phyloP scores from a whole-genome alignment of 2,888 invertebrate species.

The Keiferia lycopersicella region DNA sequence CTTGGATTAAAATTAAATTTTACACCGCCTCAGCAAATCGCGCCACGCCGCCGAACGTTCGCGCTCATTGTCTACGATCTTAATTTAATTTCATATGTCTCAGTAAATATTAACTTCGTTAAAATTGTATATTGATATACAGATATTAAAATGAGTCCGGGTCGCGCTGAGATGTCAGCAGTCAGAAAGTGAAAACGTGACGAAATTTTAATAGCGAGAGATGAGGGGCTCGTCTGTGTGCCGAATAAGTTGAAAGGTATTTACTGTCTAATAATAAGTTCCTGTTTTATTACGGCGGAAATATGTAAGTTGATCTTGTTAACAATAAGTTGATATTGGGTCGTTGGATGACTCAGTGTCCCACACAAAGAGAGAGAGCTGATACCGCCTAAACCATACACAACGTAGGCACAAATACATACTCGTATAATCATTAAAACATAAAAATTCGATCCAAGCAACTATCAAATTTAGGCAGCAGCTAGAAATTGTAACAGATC shows the following conservation, averaged over 20 bases:
- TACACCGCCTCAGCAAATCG: conserved; percentile 67
- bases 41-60: conserved; percentile 46
- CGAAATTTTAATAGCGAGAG: conserved; percentile 21
- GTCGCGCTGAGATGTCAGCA: conserved; percentile 12
- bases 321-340: too few species aligned
- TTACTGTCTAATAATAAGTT: neutral
- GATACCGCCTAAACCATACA: too few species aligned
- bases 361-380: too few species aligned
- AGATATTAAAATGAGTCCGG: conserved; percentile 22
- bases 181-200: conserved; percentile 20
- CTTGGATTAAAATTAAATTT: conserved; percentile 77
- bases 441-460: too few species aligned
- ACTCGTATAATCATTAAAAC: too few species aligned
- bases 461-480: too few species aligned
- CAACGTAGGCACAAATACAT: too few species aligned
- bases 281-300: neutral
- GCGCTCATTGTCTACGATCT: conserved; percentile 64
- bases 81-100: conserved; percentile 66
- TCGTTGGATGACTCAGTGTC: too few species aligned
- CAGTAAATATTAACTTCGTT: conserved; percentile 60
- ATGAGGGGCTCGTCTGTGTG: neutral
- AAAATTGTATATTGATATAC: conserved; percentile 39
- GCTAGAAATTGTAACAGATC: too few species aligned
- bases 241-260: conserved; percentile 6
- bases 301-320: too few species aligned